Evolutionary conservation across 2,113 vertebrate genomes (phyloP).

Genomic region (Oreochromis niloticus): DNA sequence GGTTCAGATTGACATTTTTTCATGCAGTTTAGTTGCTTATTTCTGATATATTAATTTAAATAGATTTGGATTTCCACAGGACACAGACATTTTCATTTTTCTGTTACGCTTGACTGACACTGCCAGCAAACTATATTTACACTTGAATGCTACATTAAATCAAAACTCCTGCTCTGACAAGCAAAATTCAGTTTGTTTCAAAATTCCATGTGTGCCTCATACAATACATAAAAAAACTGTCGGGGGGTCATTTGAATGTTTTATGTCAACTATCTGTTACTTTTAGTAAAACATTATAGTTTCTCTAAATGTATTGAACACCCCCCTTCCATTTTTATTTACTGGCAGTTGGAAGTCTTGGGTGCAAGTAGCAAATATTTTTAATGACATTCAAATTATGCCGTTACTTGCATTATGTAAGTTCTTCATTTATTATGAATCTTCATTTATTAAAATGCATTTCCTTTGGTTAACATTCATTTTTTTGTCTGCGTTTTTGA

Average conservation of each 20-base stretch:
- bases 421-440: background rate
- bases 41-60: background rate
- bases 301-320: background rate
- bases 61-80: background rate
- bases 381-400: background rate
- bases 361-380: background rate
- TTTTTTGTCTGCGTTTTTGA: background rate
- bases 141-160: background rate
- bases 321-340: background rate
- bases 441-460: background rate
- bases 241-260: background rate
- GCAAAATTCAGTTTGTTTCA: background rate
- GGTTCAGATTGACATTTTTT: background rate
- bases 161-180: background rate
- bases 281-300: background rate
- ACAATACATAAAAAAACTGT: background rate
- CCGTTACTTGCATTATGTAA: background rate
- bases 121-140: background rate
- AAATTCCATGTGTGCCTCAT: background rate
- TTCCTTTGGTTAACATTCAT: background rate
- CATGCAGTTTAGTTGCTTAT: background rate
- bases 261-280: background rate
- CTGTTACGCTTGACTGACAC: background rate
- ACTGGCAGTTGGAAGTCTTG: background rate
- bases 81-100: background rate